A percentile compares a stretch with the other conserved stretches of the same genome.
phyloP scores from a whole-genome alignment of 2,888 invertebrate genomes.

The Volucella zonaria region DNA sequence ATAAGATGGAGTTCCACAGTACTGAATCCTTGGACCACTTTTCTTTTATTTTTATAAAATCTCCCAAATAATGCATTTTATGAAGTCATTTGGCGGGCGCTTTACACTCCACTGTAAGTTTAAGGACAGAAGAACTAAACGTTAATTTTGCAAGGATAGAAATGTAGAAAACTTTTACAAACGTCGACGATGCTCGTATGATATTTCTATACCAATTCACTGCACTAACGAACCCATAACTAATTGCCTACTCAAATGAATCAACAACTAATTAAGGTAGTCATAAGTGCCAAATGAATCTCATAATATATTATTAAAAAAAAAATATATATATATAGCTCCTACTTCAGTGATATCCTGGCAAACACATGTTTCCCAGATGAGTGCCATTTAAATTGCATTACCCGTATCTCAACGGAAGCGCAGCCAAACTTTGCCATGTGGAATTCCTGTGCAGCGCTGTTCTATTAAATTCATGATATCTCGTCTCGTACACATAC shows the following conservation, averaged over 20 bases:
- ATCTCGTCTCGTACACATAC: slow-evolving; percentile 17
- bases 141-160: too few species aligned
- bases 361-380: neutral
- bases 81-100: too few species aligned
- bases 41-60: too few species aligned
- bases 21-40: too few species aligned
- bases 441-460: slow-evolving; percentile 10
- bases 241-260: slow-evolving; percentile 6
- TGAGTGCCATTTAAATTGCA: slow-evolving; percentile 32
- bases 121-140: too few species aligned
- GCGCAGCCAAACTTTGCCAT: slow-evolving; percentile 4
- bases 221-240: neutral
- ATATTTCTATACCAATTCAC: neutral
- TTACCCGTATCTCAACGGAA: slow-evolving; percentile 21
- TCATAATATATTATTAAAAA: neutral
- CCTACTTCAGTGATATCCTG: neutral
- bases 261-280: slow-evolving; percentile 35
- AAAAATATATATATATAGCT: neutral
- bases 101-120: too few species aligned
- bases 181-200: neutral
- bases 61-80: too few species aligned
- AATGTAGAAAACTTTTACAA: neutral
- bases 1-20: too few species aligned
- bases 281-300: slow-evolving; percentile 4
- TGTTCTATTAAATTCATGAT: slow-evolving; percentile 11